Percentiles rank a stretch among this genome's conserved stretches.
These are phyloP conservation scores for Drosophila sulfurigaster DNA, from an alignment of 1,140 invertebrate species.

Conservation along the genomic window DNA sequence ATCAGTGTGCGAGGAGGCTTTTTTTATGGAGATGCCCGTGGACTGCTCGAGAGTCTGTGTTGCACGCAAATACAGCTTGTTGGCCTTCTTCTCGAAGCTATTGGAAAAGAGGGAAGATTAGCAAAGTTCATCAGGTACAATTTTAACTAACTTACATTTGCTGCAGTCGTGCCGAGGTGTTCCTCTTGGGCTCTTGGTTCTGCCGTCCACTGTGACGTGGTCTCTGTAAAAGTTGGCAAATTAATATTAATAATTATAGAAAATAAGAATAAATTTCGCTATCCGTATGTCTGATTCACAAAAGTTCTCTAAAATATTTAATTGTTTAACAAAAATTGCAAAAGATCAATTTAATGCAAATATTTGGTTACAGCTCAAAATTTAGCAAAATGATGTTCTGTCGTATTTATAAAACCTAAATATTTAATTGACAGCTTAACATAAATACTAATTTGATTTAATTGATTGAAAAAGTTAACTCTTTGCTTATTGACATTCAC, in stretches of 20 bases:
- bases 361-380: no score
- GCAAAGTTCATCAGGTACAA: background rate
- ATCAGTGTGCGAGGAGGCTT: constrained; percentile 83
- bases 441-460: no score
- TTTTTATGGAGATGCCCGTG: constrained; percentile 87
- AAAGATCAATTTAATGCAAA: no score
- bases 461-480: no score
- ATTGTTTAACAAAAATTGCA: no score
- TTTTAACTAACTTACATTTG: constrained; percentile 68
- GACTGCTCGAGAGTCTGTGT: constrained; percentile 92
- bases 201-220: constrained; percentile 77
- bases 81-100: constrained; percentile 94
- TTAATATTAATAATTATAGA: background rate
- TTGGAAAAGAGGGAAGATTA: background rate
- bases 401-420: no score
- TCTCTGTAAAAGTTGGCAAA: constrained; percentile 53
- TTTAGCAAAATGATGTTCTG: no score
- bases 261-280: no score
- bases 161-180: constrained; percentile 80
- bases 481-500: no score
- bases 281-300: no score
- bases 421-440: no score
- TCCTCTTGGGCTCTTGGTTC: constrained; percentile 73
- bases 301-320: no score
- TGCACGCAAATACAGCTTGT: constrained; percentile 93